Evolutionary conservation across 2,113 vertebrate species (phyloP), one percentile per base, ranked within the genome.

Genomic region (Lanius collurio): DNA sequence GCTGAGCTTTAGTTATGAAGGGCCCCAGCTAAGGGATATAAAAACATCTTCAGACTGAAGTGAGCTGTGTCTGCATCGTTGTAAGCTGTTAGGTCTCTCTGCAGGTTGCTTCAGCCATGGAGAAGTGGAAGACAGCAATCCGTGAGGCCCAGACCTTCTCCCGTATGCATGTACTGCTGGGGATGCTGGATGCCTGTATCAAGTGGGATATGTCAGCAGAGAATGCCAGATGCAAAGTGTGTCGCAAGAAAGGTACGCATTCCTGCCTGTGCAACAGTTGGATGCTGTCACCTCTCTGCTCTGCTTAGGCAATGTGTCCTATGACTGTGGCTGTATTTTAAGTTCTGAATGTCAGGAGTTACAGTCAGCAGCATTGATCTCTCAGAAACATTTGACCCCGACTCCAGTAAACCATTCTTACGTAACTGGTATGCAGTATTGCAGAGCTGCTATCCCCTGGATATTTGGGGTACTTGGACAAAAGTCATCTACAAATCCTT

Each of bases 191-290:
- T 46, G 99, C 99, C 39, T 99, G 99, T 94, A 99, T 99, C 97
- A 99, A 99, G 96, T 99, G 99, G 99, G 99, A 99, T 96, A 99
- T 99, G 99, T 99, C 99, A 4, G 99, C 99, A 10, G 99, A 99
- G 98, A 99, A 99, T 37, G 99, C 99, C 62, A 98, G 99, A 59
- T 99, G 99, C 98, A 99, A 99, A 99, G 99, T 99, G 76, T 99
- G 99, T 96, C 99, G 99, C 59, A 99, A 97, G 97, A 99, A 99
- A 98, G 99, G 99, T 99, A 95, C 8, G 82, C 19, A 1, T 37
- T 79, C 35, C 63, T 77, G 30, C 49, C 46, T 63, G 39, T 41
- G 9, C 33, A 49, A 27, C 69, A 56, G 28, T 14, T 7, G 53
- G 64, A 16, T 55, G 30, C 62, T 92, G 60, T 74, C 77, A 56